phyloP scores from a whole-genome alignment of 2,797 vertebrate species.

The Tapirus indicus region DNA sequence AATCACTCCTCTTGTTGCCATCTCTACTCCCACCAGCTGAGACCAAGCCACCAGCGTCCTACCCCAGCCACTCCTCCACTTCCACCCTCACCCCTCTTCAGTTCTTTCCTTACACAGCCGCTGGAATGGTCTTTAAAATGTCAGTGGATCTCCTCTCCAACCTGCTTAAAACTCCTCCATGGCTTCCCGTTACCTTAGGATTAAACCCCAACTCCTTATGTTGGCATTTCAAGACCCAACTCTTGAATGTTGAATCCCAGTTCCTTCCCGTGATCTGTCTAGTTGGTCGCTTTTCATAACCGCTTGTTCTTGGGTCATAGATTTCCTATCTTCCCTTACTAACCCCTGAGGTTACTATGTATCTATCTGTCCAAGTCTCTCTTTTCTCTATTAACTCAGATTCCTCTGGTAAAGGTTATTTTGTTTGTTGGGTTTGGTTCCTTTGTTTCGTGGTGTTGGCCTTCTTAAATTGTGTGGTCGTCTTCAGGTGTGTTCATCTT shows the following conservation, averaged over 20 bases:
- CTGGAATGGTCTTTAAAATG: background rate
- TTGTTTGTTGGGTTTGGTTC: background rate
- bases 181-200: background rate
- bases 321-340: background rate
- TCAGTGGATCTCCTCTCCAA: background rate
- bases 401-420: background rate
- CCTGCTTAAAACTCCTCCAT: background rate
- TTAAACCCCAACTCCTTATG: background rate
- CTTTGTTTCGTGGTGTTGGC: background rate
- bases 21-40: background rate
- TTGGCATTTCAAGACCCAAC: background rate
- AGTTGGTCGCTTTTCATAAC: background rate
- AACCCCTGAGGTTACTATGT: background rate
- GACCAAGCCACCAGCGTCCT: background rate
- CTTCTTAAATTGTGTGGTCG: background rate
- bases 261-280: background rate
- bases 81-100: background rate
- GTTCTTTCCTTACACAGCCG: background rate
- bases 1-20: background rate
- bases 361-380: background rate
- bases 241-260: background rate
- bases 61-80: background rate
- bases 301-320: background rate
- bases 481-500: background rate
- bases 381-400: background rate